Percentiles rank a stretch among this genome's conserved stretches.
phyloP scores from a whole-genome alignment of 2,797 vertebrate genomes.

The Neopelma chrysocephalum region DNA sequence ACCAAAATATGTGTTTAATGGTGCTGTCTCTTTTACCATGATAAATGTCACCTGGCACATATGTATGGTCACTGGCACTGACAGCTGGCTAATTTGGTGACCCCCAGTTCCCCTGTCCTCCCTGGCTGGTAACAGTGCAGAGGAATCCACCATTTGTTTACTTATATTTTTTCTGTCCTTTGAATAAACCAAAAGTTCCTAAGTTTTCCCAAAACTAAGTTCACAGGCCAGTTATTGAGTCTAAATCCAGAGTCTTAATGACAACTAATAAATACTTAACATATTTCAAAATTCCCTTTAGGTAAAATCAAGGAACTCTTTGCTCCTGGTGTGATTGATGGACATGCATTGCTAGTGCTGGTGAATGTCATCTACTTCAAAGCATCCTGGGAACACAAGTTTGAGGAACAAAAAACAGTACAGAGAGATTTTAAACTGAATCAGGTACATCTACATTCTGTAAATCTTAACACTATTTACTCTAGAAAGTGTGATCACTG shows the following conservation, averaged over 20 bases:
- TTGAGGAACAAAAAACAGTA: conserved; percentile 80
- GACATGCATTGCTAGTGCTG: conserved; percentile 80
- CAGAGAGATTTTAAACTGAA: conserved; percentile 85
- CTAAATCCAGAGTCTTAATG: background rate
- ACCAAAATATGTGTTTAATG: background rate
- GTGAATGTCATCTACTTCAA: conserved; percentile 94
- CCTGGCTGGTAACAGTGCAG: background rate
- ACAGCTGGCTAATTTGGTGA: background rate
- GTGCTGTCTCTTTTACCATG: background rate
- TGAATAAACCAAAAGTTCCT: background rate
- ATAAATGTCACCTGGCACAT: background rate
- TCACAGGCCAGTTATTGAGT: background rate
- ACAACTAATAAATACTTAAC: background rate
- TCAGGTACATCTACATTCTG: conserved; percentile 68
- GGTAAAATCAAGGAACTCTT: conserved; percentile 91
- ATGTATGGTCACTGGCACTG: background rate
- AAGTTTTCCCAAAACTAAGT: background rate
- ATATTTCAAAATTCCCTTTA: conserved; percentile 54
- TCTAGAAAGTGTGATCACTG: background rate
- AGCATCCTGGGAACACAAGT: conserved; percentile 86
- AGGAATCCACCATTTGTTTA: background rate
- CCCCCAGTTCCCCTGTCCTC: accelerated
- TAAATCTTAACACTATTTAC: background rate
- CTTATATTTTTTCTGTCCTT: background rate
- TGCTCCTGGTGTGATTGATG: conserved; percentile 72